Base-by-base conservation (phyloP, 2,888 invertebrate species). In the Heliconius erato region DNA sequence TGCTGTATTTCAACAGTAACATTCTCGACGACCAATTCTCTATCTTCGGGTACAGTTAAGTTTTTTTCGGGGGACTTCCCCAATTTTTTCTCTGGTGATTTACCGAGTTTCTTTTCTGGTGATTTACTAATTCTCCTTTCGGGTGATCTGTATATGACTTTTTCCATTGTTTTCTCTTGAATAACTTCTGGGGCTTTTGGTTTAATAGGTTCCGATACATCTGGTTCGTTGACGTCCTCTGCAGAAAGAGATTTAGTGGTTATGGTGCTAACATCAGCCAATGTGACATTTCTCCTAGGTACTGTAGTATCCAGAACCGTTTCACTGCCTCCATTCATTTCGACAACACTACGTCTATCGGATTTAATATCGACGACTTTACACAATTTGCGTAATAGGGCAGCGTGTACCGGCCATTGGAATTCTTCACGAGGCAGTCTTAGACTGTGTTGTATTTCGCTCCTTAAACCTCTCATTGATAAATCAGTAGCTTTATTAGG, bases 1-100 rank as follows among this genome's bases (percentile, higher is more conserved):
- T 96, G 95, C 87, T 96, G 94, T 84, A 96, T 96, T 92, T 96
- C 95, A 82, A 95, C 95, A 79, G 95, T 95, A 1, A 95, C 94
- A 91, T 96, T 95, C 88, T 95, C 96, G 40, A 95, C 86, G 65
- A 95, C 91, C 40, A 93, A 87, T 85, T 94, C 92, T 49, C 89
- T 93, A 19, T 93, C 92, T 78, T 90, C 91, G 63, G 89, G 86
- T 77, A 89, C 86, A 54, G 85, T 74, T 6, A 79, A 74, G 84
- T 87, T 88, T 54, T 85, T 89, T 83, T 88, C 87, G 79, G 89
- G 86, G 74, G 89, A 89, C 84, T 89, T 89, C 59, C 90, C 87
- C 79, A 86, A 83, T 16, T 85, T 87, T 79, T 86, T 82, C 86
- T 84, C 84, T 69, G 83, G 83, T 2, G 83, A 84, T 67, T 79